Evolutionary conservation across 2,888 invertebrate species (phyloP).

Genomic region (Nemotelus nigrinus): DNA sequence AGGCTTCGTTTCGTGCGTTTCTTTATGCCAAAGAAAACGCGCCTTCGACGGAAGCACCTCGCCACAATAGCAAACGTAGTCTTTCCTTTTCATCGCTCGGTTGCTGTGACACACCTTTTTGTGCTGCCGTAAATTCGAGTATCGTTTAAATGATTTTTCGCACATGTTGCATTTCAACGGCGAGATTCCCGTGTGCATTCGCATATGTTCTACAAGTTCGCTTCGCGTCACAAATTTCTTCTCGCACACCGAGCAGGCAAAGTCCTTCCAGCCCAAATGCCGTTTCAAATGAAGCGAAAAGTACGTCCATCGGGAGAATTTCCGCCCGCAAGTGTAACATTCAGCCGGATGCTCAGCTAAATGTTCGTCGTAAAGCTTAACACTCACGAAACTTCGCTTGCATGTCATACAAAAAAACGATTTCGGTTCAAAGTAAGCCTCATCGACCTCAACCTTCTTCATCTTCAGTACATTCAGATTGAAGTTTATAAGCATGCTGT

Average conservation of each 20-base stretch:
- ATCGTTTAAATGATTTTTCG: slow-evolving; percentile 81
- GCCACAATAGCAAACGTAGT: slow-evolving; percentile 82
- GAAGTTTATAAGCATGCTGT: slow-evolving; percentile 63
- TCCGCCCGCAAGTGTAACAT: slow-evolving; percentile 83
- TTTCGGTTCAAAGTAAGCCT: slow-evolving; percentile 59
- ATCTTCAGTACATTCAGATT: slow-evolving; percentile 62
- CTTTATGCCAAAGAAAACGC: slow-evolving; percentile 86
- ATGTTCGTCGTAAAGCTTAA: slow-evolving; percentile 77
- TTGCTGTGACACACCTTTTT: slow-evolving; percentile 81
- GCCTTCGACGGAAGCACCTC: slow-evolving; percentile 84
- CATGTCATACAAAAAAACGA: slow-evolving; percentile 70
- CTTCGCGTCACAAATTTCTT: slow-evolving; percentile 85
- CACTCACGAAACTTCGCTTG: slow-evolving; percentile 73
- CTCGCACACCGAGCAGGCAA: slow-evolving; percentile 78
- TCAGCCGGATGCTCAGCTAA: slow-evolving; percentile 83
- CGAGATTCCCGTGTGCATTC: slow-evolving; percentile 82
- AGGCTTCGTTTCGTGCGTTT: slow-evolving; percentile 83
- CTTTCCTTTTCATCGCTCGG: slow-evolving; percentile 75
- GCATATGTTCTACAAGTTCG: slow-evolving; percentile 83
- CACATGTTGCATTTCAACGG: slow-evolving; percentile 85
- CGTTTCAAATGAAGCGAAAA: slow-evolving; percentile 82
- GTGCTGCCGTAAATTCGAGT: slow-evolving; percentile 87
- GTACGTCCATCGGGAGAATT: slow-evolving; percentile 78
- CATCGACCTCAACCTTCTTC: slow-evolving; percentile 60
- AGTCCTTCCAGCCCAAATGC: slow-evolving; percentile 80